Evolutionary conservation across 2,113 vertebrate species (phyloP).

Genomic region (Trogon surrucura): DNA sequence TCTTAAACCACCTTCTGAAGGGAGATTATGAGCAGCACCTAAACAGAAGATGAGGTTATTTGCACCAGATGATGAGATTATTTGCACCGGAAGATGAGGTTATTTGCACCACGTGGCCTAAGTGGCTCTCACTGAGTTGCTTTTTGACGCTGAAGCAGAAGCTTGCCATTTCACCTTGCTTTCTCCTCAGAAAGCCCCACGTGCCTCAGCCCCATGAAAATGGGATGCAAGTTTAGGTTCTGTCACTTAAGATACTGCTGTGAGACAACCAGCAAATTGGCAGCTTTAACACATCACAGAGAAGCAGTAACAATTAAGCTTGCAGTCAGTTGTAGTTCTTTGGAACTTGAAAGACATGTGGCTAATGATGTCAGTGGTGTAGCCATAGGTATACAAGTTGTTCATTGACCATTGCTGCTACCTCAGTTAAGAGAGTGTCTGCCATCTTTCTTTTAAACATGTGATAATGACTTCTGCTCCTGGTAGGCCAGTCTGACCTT

Average conservation of each 20-base stretch:
- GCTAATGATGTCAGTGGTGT: background rate
- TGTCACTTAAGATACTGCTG: background rate
- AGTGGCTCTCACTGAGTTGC: background rate
- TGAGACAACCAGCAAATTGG: background rate
- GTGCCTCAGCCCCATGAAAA: background rate
- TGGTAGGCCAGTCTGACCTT: background rate
- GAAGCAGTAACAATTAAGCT: background rate
- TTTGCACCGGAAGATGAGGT: background rate
- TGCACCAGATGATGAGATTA: background rate
- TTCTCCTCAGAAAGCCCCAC: background rate
- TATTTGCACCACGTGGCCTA: background rate
- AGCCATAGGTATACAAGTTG: background rate
- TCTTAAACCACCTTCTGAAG: background rate
- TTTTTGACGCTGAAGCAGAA: background rate
- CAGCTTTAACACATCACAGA: background rate
- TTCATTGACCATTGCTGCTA: background rate
- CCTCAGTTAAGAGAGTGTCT: background rate
- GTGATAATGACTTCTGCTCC: background rate
- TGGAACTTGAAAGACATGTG: background rate
- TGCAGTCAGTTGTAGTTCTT: background rate
- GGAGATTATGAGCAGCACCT: background rate
- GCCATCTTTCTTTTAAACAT: background rate
- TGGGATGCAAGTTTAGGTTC: background rate
- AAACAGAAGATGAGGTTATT: background rate
- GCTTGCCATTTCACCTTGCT: background rate